These are phyloP conservation scores for Lamprotornis superbus DNA, from an alignment of 2,113 vertebrate species.

Conservation along the genomic window DNA sequence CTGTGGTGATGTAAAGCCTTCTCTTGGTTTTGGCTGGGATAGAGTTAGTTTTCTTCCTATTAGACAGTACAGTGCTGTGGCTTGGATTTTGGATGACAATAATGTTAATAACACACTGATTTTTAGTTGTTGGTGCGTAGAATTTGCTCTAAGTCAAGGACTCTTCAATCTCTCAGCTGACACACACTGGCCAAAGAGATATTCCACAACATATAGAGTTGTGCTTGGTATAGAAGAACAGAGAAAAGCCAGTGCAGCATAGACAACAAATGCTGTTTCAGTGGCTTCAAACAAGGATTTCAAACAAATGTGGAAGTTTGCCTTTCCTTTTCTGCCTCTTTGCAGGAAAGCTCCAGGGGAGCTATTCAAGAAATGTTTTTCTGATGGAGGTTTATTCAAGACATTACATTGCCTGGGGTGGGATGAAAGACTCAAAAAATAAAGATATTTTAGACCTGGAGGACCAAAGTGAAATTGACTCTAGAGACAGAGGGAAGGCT, in stretches of 20 bases:
- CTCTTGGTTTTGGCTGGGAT: background rate
- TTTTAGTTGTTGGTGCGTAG: background rate
- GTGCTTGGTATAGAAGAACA: background rate
- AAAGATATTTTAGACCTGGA: background rate
- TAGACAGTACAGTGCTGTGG: background rate
- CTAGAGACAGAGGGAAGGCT: background rate
- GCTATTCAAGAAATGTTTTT: background rate
- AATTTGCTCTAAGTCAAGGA: background rate
- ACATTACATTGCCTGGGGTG: background rate
- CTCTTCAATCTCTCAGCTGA: background rate
- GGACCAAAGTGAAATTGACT: background rate
- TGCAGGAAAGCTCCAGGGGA: background rate
- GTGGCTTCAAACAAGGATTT: background rate
- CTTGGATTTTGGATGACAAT: background rate
- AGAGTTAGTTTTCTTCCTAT: background rate
- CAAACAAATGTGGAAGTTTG: background rate
- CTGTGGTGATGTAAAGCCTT: background rate
- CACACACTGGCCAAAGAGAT: background rate
- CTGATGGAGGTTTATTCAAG: background rate
- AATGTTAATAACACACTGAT: background rate
- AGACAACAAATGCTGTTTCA: background rate
- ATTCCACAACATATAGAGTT: background rate
- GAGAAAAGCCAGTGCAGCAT: background rate
- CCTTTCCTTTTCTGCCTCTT: background rate
- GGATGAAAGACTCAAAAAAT: background rate